Conservation (phyloP, 2,797 vertebrate species). For the Rhinella marina region DNA sequence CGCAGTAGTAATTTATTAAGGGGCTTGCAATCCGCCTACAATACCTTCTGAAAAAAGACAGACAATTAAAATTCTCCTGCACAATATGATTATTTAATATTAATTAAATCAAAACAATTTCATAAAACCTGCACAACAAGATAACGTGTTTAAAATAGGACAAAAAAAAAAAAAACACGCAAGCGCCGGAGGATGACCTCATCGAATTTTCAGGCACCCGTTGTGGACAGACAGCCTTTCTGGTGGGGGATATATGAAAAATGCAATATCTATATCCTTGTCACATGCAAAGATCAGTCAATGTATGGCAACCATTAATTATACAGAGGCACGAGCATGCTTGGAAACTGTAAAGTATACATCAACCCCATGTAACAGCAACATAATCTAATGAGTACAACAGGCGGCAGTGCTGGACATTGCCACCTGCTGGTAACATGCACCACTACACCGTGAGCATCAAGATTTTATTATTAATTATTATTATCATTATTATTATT, state of each 20-base stretch:
- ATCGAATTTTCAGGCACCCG: background rate
- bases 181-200: background rate
- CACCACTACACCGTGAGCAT: background rate
- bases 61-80: slow-evolving; percentile 56
- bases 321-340: background rate
- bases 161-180: background rate
- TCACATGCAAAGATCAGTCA: background rate
- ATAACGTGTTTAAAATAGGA: slow-evolving; percentile 31
- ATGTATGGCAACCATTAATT: background rate
- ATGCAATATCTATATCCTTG: background rate
- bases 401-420: background rate
- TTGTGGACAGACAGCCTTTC: background rate
- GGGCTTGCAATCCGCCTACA: slow-evolving; percentile 47
- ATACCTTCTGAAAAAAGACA: slow-evolving; percentile 50
- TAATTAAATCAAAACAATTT: slow-evolving; percentile 49
- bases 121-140: slow-evolving; percentile 31
- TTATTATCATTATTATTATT: background rate
- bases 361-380: background rate
- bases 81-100: slow-evolving; percentile 58
- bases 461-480: no score
- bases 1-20: slow-evolving; percentile 61
- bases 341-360: background rate
- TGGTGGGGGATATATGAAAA: background rate
- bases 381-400: background rate
- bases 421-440: slow-evolving; percentile 11